Conservation (phyloP, 2,888 invertebrate genomes). For the Bombylius major region DNA sequence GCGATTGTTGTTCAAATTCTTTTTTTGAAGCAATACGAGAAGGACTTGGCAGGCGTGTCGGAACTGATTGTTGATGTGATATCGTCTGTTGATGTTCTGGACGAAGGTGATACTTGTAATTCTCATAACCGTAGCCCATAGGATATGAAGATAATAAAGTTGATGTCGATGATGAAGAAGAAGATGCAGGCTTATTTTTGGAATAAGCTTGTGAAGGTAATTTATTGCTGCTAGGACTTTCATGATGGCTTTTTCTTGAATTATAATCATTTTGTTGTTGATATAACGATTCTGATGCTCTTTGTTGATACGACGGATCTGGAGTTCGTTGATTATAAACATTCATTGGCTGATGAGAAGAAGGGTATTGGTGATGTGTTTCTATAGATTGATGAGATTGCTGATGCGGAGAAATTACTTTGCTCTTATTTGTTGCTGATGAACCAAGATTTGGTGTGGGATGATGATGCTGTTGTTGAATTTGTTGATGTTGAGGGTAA, state of each 20-base stretch:
- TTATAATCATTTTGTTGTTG: too few species aligned
- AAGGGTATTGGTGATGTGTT: background rate
- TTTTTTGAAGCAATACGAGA: background rate
- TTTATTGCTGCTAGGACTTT: too few species aligned
- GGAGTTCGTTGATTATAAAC: background rate
- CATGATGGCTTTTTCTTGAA: too few species aligned
- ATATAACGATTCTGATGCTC: too few species aligned
- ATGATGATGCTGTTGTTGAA: background rate
- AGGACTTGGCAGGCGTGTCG: background rate
- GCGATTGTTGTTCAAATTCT: background rate
- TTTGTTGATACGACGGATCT: background rate
- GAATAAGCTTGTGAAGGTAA: too few species aligned
- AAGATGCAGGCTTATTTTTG: too few species aligned
- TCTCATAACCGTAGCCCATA: background rate
- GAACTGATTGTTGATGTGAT: background rate
- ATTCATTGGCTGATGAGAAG: background rate
- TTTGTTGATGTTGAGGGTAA: background rate
- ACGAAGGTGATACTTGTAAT: background rate
- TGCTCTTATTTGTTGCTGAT: too few species aligned
- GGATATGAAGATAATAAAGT: background rate
- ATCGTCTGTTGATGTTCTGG: background rate
- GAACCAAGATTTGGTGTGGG: background rate
- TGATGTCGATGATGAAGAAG: background rate
- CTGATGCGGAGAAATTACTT: background rate
- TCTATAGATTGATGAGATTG: background rate